Evolutionary conservation across 2,888 invertebrate genomes (phyloP), one percentile per base, ranked within the genome.

Genomic region (Diarsia brunnea): DNA sequence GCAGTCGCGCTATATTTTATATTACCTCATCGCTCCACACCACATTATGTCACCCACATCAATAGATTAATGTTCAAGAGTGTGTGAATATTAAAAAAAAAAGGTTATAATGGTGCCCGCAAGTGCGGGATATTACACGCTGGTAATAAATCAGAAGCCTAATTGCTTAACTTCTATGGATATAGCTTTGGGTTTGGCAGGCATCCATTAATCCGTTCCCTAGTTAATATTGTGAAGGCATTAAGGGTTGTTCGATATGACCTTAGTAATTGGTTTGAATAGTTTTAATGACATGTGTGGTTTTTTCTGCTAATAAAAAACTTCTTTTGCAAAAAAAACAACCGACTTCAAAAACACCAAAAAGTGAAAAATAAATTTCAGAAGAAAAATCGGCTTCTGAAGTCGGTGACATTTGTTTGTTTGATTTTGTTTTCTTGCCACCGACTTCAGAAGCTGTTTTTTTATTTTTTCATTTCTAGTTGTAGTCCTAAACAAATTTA

Each of bases 151-250:
- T 87, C 86, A 87, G 73, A 12, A 45, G 47, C 69, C 76, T 85
- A 84, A 86, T 86, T 78, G 84, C 85, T 75, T 55, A 86, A 84
- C 78, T 87, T 85, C 74, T 77, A 79, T 73, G 80, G 66, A 76
- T 82, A 79, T 76, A 66, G 31, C 49, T 58, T 64, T 51, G 43
- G 45, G 75, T 81, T 78, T 84, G 84, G 75, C 78, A 72, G 73
- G 58, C 72, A 78, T 77, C 84, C 83, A 85, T 85, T 86, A 81
- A 81, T 86, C 71, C 73, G 47, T 70, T 68, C 64, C 69, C 53
- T 75, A 72, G 67, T 79, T 81, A 73, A 81, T 73, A 78, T 75
- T 73, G 31, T 72, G 67, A 61, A 71, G n/a, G 51, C 43, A 27
- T 82, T 61, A 58, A 16, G 24, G 51, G 31, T 47, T 14, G 55